Percentiles rank a stretch among this genome's conserved stretches.
Evolutionary conservation across 2,797 vertebrate genomes (phyloP).

Genomic region (Tadarida brasiliensis): DNA sequence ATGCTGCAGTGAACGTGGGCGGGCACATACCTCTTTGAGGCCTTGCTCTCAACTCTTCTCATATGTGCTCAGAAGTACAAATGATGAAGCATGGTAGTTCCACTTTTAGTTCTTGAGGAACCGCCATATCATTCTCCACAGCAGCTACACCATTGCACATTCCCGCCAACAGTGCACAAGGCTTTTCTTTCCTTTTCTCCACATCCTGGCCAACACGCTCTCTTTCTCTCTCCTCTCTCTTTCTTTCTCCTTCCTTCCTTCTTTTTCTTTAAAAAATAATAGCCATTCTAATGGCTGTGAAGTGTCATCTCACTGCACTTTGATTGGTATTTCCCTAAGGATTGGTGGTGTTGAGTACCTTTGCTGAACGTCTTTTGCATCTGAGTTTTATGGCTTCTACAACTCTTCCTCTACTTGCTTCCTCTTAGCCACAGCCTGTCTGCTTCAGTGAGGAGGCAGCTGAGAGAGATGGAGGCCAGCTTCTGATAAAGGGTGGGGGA

Average conservation of each 20-base stretch:
- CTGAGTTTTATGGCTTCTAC: neutral
- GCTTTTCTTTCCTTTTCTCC: constrained; percentile 32
- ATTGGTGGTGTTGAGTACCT: neutral
- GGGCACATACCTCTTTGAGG: neutral
- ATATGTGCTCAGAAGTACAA: neutral
- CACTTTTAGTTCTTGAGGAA: neutral
- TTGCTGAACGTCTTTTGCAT: neutral
- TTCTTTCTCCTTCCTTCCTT: no score
- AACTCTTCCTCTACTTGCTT: neutral
- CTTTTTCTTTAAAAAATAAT: neutral
- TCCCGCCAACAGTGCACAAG: neutral
- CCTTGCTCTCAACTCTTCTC: neutral
- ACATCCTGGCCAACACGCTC: neutral
- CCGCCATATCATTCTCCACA: neutral
- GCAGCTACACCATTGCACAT: neutral
- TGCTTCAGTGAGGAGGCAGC: neutral
- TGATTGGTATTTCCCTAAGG: neutral
- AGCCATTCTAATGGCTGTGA: neutral
- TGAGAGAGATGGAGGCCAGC: neutral
- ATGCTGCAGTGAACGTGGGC: neutral
- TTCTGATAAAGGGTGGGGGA: neutral
- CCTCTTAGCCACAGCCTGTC: neutral
- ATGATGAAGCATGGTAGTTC: neutral
- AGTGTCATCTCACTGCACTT: neutral
- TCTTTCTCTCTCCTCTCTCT: neutral